Evolutionary conservation across 2,888 invertebrate genomes (phyloP).

Genomic region (Alitta virens): DNA sequence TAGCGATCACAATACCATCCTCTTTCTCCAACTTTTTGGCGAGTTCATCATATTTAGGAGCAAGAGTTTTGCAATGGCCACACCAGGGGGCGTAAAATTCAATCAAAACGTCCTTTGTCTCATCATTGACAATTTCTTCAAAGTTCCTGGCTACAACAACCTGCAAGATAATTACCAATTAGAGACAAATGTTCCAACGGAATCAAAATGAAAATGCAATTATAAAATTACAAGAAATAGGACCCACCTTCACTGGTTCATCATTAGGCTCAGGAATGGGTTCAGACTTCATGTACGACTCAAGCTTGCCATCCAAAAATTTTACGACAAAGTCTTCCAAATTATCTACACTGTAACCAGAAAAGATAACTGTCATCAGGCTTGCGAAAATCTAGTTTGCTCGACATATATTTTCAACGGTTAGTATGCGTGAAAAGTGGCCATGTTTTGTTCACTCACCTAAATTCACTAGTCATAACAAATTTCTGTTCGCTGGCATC

Average conservation of each 20-base stretch:
- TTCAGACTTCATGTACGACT: slow-evolving; percentile 94
- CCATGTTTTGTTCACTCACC: slow-evolving; percentile 60
- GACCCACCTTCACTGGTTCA: slow-evolving; percentile 58
- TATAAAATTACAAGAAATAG: too few relatives aligned
- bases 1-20: slow-evolving; percentile 81
- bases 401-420: too few relatives aligned
- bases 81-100: slow-evolving; percentile 99
- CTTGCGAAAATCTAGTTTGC: too few relatives aligned
- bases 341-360: slow-evolving; percentile 69
- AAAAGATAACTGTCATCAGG: too few relatives aligned
- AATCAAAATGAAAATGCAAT: too few relatives aligned
- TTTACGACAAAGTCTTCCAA: slow-evolving; percentile 83
- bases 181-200: too few relatives aligned
- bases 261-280: slow-evolving; percentile 81
- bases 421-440: too few relatives aligned
- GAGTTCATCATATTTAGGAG: slow-evolving; percentile 90
- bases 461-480: slow-evolving; percentile 85
- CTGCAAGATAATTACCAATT: too few relatives aligned
- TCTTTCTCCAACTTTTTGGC: slow-evolving; percentile 76
- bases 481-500: slow-evolving; percentile 85
- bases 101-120: slow-evolving; percentile 86
- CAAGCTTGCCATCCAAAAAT: slow-evolving; percentile 76
- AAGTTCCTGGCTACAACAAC: slow-evolving; percentile 97
- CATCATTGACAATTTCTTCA: slow-evolving; percentile 86
- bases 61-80: slow-evolving; percentile 95